Evolutionary conservation across 2,888 invertebrate genomes (phyloP).

Genomic region (Boloria selene): DNA sequence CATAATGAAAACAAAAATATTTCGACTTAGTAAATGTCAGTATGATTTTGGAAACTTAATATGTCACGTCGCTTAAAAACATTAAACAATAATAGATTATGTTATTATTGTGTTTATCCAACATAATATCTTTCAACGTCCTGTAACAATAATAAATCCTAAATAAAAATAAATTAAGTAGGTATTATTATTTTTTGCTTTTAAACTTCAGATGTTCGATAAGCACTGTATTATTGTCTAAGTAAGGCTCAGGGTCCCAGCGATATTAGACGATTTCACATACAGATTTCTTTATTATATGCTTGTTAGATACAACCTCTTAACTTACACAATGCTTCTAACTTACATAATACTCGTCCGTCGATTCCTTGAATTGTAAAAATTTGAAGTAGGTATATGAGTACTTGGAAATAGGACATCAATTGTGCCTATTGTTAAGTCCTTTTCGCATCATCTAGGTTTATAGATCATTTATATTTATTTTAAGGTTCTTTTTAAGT

Average conservation of each 20-base stretch:
- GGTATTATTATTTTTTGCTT: neutral
- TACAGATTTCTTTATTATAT: constrained; percentile 35
- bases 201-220: constrained; percentile 12
- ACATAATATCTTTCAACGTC: too few relatives aligned
- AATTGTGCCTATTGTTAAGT: neutral
- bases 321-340: constrained; percentile 5
- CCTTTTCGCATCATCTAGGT: too few relatives aligned
- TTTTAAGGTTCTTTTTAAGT: too few relatives aligned
- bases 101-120: too few relatives aligned
- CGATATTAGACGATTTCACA: constrained; percentile 37
- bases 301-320: constrained; percentile 24
- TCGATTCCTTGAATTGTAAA: constrained; percentile 11
- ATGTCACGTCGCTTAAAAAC: too few relatives aligned
- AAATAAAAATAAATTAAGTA: too few relatives aligned
- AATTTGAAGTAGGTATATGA: neutral
- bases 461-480: too few relatives aligned
- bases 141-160: too few relatives aligned
- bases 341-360: constrained; percentile 1
- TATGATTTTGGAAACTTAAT: too few relatives aligned
- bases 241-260: constrained; percentile 31
- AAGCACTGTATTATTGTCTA: constrained; percentile 23
- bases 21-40: too few relatives aligned
- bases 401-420: neutral
- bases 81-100: too few relatives aligned
- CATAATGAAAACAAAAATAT: too few relatives aligned